These are phyloP conservation scores for Pseudorasbora parva DNA, from an alignment of 2,113 vertebrate species.

Conservation along the genomic window DNA sequence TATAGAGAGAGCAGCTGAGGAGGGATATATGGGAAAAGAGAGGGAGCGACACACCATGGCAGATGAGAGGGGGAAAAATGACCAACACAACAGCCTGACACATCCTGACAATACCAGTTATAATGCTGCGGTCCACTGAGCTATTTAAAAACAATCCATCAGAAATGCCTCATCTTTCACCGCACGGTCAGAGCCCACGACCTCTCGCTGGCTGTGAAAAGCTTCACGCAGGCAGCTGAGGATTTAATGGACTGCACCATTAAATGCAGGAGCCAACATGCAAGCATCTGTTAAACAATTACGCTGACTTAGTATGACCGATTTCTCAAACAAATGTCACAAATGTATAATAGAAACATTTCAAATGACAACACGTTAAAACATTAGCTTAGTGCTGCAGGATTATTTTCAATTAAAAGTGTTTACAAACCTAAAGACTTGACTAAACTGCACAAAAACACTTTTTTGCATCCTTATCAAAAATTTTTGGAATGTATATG, in stretches of 20 bases:
- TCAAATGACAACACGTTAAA: not conserved
- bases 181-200: constrained; percentile 12
- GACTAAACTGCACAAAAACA: not conserved
- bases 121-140: constrained; percentile 47
- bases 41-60: constrained; percentile 19
- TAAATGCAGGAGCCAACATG: constrained; percentile 4
- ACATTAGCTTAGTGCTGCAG: not conserved
- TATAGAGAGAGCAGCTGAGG: constrained; percentile 70
- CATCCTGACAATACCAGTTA: constrained; percentile 47
- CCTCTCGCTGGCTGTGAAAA: constrained; percentile 26
- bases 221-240: constrained; percentile 4
- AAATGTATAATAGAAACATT: not conserved
- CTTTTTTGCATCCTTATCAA: too few species aligned
- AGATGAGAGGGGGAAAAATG: constrained; percentile 40
- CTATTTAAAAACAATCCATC: constrained; percentile 50
- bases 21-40: constrained; percentile 41
- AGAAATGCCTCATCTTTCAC: constrained; percentile 26
- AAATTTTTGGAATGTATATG: not conserved
- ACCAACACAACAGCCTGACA: constrained; percentile 30
- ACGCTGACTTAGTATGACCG: not conserved
- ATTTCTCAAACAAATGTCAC: not conserved
- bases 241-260: not conserved
- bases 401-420: not conserved
- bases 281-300: not conserved
- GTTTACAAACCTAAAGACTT: not conserved